These are phyloP conservation scores for Mechanitis mazaeus DNA, from an alignment of 2,888 invertebrate species.

Conservation along the genomic window DNA sequence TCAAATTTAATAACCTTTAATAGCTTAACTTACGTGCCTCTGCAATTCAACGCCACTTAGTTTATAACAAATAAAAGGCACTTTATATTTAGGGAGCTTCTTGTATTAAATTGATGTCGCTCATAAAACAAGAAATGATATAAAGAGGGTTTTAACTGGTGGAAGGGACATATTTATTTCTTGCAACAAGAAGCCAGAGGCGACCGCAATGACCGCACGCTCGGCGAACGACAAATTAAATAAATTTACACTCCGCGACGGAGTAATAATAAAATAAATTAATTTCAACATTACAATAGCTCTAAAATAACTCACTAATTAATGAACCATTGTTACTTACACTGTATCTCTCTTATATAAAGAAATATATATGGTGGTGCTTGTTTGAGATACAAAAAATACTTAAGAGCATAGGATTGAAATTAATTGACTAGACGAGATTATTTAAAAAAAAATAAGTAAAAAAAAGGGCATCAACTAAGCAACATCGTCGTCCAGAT, in stretches of 20 bases:
- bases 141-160: constrained; percentile 12
- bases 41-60: constrained; percentile 19
- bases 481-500: too few species aligned
- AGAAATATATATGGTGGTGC: too few species aligned
- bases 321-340: too few species aligned
- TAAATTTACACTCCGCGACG: constrained; percentile 47
- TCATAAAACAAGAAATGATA: constrained; percentile 22
- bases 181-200: constrained; percentile 39
- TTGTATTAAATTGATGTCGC: constrained; percentile 15
- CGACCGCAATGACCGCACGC: constrained; percentile 43
- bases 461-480: too few species aligned
- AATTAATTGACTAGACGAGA: too few species aligned
- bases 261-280: constrained; percentile 23
- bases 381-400: too few species aligned
- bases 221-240: constrained; percentile 56
- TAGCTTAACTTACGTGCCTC: constrained; percentile 24
- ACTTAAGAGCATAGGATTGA: too few species aligned
- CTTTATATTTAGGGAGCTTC: constrained; percentile 18
- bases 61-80: constrained; percentile 17
- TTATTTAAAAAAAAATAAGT: too few species aligned
- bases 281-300: constrained; percentile 23
- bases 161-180: constrained; percentile 37
- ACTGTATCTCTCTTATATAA: too few species aligned
- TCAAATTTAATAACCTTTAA: constrained; percentile 32
- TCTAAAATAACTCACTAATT: neutral